A percentile compares a stretch with the other conserved stretches of the same genome.
Conservation (phyloP, 2,888 invertebrate genomes). For the Diaprepes abbreviatus region DNA sequence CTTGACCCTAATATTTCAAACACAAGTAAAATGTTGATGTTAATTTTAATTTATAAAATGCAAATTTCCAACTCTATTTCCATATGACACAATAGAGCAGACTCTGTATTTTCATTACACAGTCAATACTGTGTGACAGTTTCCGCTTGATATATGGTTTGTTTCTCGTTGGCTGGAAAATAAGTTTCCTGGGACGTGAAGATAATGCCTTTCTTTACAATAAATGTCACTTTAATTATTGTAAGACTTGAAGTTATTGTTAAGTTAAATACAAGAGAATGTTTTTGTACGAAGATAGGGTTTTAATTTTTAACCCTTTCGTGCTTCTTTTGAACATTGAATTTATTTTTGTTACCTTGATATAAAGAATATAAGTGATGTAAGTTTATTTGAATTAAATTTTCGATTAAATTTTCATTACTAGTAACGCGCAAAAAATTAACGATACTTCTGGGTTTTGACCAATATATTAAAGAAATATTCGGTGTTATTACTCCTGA, state of each 20-base stretch:
- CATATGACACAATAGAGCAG: constrained; percentile 18
- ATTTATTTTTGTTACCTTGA: neutral
- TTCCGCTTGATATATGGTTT: constrained; percentile 21
- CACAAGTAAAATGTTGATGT: neutral
- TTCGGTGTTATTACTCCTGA: too few relatives aligned
- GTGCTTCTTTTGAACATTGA: neutral
- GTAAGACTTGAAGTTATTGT: constrained; percentile 15
- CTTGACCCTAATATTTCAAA: neutral
- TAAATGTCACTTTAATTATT: constrained; percentile 17
- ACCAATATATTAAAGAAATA: too few relatives aligned
- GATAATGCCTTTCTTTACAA: constrained; percentile 15
- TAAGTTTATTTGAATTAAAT: too few relatives aligned
- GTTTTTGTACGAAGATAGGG: constrained; percentile 8
- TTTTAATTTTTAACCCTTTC: neutral
- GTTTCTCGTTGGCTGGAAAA: constrained; percentile 19
- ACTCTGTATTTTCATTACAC: constrained; percentile 20
- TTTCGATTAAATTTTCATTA: too few relatives aligned
- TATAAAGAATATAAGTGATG: too few relatives aligned
- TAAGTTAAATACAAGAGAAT: neutral
- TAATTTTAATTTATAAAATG: neutral
- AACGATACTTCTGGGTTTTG: too few relatives aligned
- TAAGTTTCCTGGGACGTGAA: constrained; percentile 20
- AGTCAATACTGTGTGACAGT: constrained; percentile 16
- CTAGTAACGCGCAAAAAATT: too few relatives aligned
- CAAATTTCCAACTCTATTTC: constrained; percentile 6